Base-by-base conservation (phyloP, 2,113 vertebrate genomes). In the Neotoma lepida region DNA sequence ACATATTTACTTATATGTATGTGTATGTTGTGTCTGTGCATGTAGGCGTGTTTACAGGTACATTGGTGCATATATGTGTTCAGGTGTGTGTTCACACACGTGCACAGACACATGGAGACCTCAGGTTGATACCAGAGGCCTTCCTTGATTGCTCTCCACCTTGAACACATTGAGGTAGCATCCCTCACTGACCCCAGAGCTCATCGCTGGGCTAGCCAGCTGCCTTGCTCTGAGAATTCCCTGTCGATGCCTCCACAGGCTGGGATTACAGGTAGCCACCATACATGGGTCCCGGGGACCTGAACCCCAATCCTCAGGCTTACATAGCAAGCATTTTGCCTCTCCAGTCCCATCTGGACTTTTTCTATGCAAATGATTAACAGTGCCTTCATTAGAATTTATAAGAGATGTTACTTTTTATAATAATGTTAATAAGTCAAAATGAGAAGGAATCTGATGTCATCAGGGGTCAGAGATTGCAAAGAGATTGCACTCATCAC, bases 371-470 rank as follows among this genome's bases (percentile, higher is more conserved):
- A 90, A 35, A 18, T 68, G 63, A 78, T 15, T 51, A 76, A 24
- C 39, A 46, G 46, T 74, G n/a, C 6, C 6, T 7, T 91, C 78
- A 76, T 56, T 24, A 80, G 44, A 80, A 71, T 91, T 87, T 92
- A 71, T 68, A 61, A 4, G 46, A 39, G 64, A 90, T 91, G 35
- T 58, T 93, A 14, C 5, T 82, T 1, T 26, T 92, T 54, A 92
- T 15, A 58, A 33, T 76, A 74, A 88, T 24, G 39, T 68, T 80
- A 77, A 56, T 49, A n/a, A 85, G 51, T 93, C 46, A 78, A 68
- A 78, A 51, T 33, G 70, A 39, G 46, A 90, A 77, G 78, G 77
- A 88, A 94, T 86, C 30, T 70, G n/a, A 70, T 56, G 51, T 71
- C 15, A 77, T 22, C 10, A 46, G 9, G 26, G 35, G 17, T 4